Conservation (phyloP, 2,113 vertebrate species). For the Brachyhypopomus occidentalis region DNA sequence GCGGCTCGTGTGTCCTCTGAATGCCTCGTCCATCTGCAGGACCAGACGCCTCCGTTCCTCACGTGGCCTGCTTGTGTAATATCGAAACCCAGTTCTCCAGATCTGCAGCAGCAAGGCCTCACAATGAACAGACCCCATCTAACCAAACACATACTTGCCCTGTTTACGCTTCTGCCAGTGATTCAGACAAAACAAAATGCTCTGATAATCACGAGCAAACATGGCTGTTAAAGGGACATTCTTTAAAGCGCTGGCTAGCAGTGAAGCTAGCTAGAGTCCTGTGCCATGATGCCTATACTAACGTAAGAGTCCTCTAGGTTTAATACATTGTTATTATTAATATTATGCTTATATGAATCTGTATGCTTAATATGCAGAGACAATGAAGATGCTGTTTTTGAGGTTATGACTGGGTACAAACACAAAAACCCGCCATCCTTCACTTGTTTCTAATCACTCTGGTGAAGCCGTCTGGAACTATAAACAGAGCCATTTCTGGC, state of each 20-base stretch:
- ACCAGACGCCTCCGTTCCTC: background rate
- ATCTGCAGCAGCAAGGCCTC: background rate
- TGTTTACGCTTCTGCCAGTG: slow-evolving; percentile 4
- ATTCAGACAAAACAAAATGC: background rate
- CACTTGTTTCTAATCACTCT: too few relatives aligned
- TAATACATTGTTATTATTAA: too few relatives aligned
- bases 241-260: background rate
- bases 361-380: too few relatives aligned
- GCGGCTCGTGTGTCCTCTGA: background rate
- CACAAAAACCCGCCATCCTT: too few relatives aligned
- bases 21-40: background rate
- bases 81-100: slow-evolving; percentile 19
- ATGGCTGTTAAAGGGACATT: background rate
- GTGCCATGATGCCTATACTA: too few relatives aligned
- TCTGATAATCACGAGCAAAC: background rate
- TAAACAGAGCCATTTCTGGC: background rate
- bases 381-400: too few relatives aligned
- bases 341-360: too few relatives aligned
- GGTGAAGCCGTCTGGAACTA: background rate
- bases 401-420: too few relatives aligned
- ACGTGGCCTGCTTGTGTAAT: slow-evolving; percentile 14
- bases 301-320: too few relatives aligned
- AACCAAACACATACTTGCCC: slow-evolving; percentile 10
- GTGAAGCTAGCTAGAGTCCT: background rate
- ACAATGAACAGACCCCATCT: slow-evolving; percentile 12